phyloP scores from a whole-genome alignment of 2,888 invertebrate genomes.

The Alviniconcha strummeri region DNA sequence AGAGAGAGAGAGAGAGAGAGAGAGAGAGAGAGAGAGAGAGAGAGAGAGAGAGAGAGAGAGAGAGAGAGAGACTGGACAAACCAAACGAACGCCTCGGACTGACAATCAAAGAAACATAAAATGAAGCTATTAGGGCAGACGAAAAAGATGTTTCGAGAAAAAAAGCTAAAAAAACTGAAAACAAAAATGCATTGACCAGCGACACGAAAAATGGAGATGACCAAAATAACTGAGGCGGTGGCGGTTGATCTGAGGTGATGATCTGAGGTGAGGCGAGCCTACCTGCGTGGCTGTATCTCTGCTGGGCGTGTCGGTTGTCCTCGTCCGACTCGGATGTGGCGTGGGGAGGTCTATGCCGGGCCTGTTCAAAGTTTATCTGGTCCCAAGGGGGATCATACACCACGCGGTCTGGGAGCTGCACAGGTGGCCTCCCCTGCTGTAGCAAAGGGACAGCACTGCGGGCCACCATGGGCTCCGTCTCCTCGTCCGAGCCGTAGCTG shows the following conservation, averaged over 20 bases:
- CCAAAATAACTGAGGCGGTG: too few relatives aligned
- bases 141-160: too few relatives aligned
- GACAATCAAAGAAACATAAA: too few relatives aligned
- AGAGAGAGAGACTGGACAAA: background rate
- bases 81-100: too few relatives aligned
- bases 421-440: constrained; percentile 33
- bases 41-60: background rate
- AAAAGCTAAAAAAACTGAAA: too few relatives aligned
- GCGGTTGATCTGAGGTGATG: too few relatives aligned
- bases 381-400: constrained; percentile 45
- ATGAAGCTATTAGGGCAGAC: too few relatives aligned
- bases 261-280: too few relatives aligned
- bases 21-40: background rate
- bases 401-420: constrained; percentile 38
- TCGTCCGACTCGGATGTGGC: constrained; percentile 44
- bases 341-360: constrained; percentile 9
- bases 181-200: too few relatives aligned
- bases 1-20: too few relatives aligned
- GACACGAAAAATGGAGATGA: too few relatives aligned
- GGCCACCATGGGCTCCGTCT: constrained; percentile 35
- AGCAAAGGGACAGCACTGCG: constrained; percentile 36
- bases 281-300: constrained; percentile 47
- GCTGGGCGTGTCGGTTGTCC: constrained; percentile 44
- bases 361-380: constrained; percentile 42
- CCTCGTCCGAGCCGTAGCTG: constrained; percentile 42